Evolutionary conservation across 1,140 invertebrate species (phyloP), one percentile per base, ranked within the genome.

Genomic region (Venturia canescens): DNA sequence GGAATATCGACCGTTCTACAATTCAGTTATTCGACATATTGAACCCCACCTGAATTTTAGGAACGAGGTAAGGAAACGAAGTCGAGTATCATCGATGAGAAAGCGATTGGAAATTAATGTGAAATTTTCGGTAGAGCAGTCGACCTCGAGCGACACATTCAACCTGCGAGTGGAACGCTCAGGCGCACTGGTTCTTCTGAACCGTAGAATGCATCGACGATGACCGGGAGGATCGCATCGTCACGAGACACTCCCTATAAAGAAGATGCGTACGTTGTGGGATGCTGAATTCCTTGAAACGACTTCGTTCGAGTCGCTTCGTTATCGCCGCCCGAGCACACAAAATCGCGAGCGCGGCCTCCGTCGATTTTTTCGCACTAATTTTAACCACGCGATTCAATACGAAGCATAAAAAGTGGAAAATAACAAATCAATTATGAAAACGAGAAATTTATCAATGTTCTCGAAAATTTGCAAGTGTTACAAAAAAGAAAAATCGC

Each of bases 381-480:
- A 60, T 60, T 23, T n/a, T 3, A n/a, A 63, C 15, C 1, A 63
- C 11, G 11, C 11, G 11, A 27, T 63, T 9, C 18, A 53, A 15
- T 21, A 71, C 15, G 15, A 74, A 74, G 50, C 1, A 72, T 48
- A 72, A 72, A 48, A 44, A 72, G 11, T 23, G 18, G 50, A 11
- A 71, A 71, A 21, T 23, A 72, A 29, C 6, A 48, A 21, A 23
- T 23, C 13, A 48, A 57, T 48, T 3, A 86, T 89, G 87, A 86
- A 88, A 71, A 86, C 81, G 4, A 87, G 86, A 69, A 88, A 86
- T 53, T 84, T 69, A 16, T 87, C 87, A 21, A 26, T 87, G 13
- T 78, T 89, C 34, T 83, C 81, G 44, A 88, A 83, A 74, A 80
- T 89, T 21, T 89, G 84, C 82, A 88, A 86, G 77, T 89, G 85